Conservation (phyloP, 2,888 invertebrate genomes). For the Polydrusus pterygomalis region DNA sequence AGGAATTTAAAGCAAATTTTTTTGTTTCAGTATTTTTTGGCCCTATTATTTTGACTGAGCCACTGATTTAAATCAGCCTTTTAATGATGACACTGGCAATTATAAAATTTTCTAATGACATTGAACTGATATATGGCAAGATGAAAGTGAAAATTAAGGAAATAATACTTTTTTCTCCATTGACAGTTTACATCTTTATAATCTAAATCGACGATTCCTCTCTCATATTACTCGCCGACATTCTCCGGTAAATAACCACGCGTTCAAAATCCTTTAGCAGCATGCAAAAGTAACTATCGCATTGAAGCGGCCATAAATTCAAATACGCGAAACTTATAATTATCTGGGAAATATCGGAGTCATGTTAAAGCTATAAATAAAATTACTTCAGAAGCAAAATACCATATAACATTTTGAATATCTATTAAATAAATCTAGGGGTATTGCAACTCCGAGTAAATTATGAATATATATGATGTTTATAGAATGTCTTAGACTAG, state of each 20-base stretch:
- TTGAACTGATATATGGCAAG: no score
- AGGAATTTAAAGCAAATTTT: no score
- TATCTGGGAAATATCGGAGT: slow-evolving; percentile 52
- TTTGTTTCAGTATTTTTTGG: no score
- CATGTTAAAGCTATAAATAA: slow-evolving; percentile 52
- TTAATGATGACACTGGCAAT: no score
- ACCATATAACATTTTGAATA: slow-evolving; percentile 53
- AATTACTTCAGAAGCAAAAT: slow-evolving; percentile 51
- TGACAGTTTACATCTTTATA: no score
- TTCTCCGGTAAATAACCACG: slow-evolving; percentile 2
- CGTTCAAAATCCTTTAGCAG: slow-evolving; percentile 1
- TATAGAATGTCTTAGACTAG: slow-evolving; percentile 33
- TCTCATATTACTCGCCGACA: background rate
- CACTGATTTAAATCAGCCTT: no score
- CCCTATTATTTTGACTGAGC: no score
- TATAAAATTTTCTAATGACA: no score
- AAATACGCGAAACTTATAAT: slow-evolving; percentile 48
- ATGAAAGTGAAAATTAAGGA: no score
- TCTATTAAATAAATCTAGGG: slow-evolving; percentile 52
- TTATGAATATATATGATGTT: slow-evolving; percentile 46
- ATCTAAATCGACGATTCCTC: no score
- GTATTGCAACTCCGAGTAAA: slow-evolving; percentile 34
- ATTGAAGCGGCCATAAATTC: slow-evolving; percentile 44
- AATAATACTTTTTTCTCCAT: no score
- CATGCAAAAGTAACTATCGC: slow-evolving; percentile 27